These are phyloP conservation scores for Takifugu ocellatus DNA, from an alignment of 2,797 vertebrate species.

Conservation along the genomic window DNA sequence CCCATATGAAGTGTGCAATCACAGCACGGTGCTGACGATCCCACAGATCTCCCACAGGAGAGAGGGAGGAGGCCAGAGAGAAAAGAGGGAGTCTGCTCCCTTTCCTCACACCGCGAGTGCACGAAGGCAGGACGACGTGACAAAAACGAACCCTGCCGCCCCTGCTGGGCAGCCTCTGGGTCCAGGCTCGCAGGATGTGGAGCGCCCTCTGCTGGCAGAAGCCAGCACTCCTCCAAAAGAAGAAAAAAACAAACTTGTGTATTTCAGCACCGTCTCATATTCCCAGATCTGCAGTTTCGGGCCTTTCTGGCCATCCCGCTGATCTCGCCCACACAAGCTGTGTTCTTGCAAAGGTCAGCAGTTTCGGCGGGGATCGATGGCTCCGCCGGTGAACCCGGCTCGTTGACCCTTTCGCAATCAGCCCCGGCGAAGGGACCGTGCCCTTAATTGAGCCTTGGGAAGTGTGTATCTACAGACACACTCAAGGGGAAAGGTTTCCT, in stretches of 20 bases:
- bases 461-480: constrained; percentile 33
- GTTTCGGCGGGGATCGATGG: constrained; percentile 46
- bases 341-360: constrained; percentile 49
- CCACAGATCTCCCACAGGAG: too few relatives aligned
- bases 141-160: constrained; percentile 21
- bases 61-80: background rate
- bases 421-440: constrained; percentile 27
- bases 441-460: constrained; percentile 59
- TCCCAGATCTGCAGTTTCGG: constrained; percentile 13
- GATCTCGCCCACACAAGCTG: constrained; percentile 12
- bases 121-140: constrained; percentile 3
- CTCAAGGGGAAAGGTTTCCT: constrained; percentile 52
- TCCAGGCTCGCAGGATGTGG: constrained; percentile 35
- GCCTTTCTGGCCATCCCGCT: constrained; percentile 7
- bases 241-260: constrained; percentile 16
- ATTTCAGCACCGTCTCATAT: constrained; percentile 7
- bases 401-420: constrained; percentile 52
- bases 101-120: background rate
- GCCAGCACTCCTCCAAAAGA: constrained; percentile 3
- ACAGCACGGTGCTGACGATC: too few relatives aligned
- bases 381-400: constrained; percentile 36
- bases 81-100: background rate
- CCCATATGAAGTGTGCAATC: too few relatives aligned
- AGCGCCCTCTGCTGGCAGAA: constrained; percentile 67
- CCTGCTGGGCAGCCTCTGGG: constrained; percentile 41